These are phyloP conservation scores for Euplagia quadripunctaria DNA, from an alignment of 2,888 invertebrate species.

Conservation along the genomic window DNA sequence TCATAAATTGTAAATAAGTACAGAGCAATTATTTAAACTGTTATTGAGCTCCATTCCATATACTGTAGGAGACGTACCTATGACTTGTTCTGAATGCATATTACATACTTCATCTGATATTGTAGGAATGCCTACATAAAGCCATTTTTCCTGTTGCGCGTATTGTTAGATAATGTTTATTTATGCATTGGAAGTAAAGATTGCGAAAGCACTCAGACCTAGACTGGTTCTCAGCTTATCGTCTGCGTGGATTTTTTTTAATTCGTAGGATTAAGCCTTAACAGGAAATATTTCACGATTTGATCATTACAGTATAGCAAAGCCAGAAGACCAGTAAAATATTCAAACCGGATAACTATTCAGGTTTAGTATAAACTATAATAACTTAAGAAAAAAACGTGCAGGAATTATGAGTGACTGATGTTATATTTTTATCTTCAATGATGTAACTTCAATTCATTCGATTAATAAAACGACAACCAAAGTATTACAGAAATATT, in stretches of 20 bases:
- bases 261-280: no score
- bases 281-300: constrained; percentile 4
- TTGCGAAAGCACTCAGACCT: constrained; percentile 10
- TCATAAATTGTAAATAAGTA: no score
- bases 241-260: background rate
- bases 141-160: no score
- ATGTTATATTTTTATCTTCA: constrained; percentile 16
- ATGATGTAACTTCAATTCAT: constrained; percentile 8
- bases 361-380: background rate
- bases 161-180: no score
- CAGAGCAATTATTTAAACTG: no score
- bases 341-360: constrained; percentile 23
- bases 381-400: background rate
- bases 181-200: no score
- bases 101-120: no score
- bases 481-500: background rate
- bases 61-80: no score
- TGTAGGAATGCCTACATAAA: no score
- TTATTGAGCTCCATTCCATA: no score
- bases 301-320: background rate
- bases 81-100: no score
- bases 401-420: constrained; percentile 11
- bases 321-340: constrained; percentile 40
- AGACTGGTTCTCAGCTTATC: constrained; percentile 6
- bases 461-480: background rate